A percentile compares a stretch with the other conserved stretches of the same genome.
These are phyloP conservation scores for Maccullochella peelii DNA, from an alignment of 2,113 vertebrate genomes.

Conservation along the genomic window DNA sequence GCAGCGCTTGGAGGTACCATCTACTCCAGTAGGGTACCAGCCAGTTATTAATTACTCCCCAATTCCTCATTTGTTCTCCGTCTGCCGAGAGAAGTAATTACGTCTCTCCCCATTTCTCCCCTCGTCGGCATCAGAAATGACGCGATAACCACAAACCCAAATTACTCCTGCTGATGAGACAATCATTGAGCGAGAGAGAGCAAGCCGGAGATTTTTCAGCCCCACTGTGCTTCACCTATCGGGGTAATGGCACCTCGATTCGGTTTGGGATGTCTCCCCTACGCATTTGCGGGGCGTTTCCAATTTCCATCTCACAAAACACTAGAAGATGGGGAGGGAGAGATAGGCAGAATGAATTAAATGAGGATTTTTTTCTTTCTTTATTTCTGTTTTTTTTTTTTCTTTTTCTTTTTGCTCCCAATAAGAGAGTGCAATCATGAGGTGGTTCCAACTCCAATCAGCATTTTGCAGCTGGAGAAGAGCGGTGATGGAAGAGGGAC, in stretches of 20 bases:
- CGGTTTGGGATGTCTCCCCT: conserved; percentile 53
- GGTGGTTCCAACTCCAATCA: conserved; percentile 72
- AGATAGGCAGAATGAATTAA: conserved; percentile 75
- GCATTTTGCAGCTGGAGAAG: conserved; percentile 70
- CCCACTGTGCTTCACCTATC: conserved; percentile 56
- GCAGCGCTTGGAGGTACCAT: conserved; percentile 50
- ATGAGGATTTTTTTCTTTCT: conserved; percentile 27
- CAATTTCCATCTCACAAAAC: conserved; percentile 77
- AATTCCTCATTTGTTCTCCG: conserved; percentile 72
- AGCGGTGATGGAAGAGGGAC: conserved; percentile 76
- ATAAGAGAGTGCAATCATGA: conserved; percentile 71
- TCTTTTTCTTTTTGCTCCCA: conserved; percentile 30
- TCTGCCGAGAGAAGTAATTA: conserved; percentile 80
- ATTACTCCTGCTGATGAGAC: conserved; percentile 82
- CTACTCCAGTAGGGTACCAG: conserved; percentile 65
- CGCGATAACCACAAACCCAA: conserved; percentile 81
- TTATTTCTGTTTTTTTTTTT: background rate
- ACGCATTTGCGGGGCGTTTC: conserved; percentile 68
- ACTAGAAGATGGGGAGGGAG: conserved; percentile 64
- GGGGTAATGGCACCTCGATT: conserved; percentile 67
- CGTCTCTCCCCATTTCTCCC: conserved; percentile 60
- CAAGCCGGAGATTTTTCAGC: conserved; percentile 69
- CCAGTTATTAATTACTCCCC: conserved; percentile 81
- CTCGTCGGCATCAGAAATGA: conserved; percentile 79
- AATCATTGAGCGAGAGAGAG: conserved; percentile 75